A percentile compares a stretch with the other conserved stretches of the same genome.
Evolutionary conservation across 2,888 invertebrate species (phyloP).

Genomic region (Holacanthella duospinosa): DNA sequence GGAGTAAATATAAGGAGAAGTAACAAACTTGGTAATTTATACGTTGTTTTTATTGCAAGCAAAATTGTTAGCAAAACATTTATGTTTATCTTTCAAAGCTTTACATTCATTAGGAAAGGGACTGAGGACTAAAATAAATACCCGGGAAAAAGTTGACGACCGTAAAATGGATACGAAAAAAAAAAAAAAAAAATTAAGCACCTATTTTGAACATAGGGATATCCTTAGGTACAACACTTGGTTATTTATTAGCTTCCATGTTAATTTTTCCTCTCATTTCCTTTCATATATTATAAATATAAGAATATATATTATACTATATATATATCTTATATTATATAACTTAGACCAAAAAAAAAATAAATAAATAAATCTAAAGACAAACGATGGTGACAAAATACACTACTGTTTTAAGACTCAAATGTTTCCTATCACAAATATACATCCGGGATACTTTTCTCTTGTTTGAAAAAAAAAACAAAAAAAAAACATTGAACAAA

Average conservation of each 20-base stretch:
- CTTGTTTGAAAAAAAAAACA: no score
- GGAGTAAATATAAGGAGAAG: background rate
- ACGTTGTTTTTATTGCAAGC: slow-evolving; percentile 24
- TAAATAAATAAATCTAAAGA: background rate
- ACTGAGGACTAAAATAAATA: background rate
- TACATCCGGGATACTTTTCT: no score
- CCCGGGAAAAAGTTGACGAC: background rate
- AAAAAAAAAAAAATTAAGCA: background rate
- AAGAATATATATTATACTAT: no score
- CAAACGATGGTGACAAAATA: slow-evolving; percentile 3
- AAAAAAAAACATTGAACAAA: background rate
- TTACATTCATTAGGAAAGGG: slow-evolving; percentile 24
- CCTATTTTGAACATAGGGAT: no score
- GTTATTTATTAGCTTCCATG: background rate
- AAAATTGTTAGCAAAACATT: slow-evolving; percentile 24
- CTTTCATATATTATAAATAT: no score
- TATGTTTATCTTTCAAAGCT: slow-evolving; percentile 30
- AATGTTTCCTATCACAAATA: no score
- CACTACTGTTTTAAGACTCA: no score
- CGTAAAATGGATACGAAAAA: background rate
- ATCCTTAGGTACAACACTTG: no score
- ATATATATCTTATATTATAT: no score
- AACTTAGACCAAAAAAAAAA: no score
- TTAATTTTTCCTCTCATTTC: background rate
- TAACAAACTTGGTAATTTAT: slow-evolving; percentile 17